Conservation (phyloP, 2,113 vertebrate species). For the Brienomyrus longianalis region DNA sequence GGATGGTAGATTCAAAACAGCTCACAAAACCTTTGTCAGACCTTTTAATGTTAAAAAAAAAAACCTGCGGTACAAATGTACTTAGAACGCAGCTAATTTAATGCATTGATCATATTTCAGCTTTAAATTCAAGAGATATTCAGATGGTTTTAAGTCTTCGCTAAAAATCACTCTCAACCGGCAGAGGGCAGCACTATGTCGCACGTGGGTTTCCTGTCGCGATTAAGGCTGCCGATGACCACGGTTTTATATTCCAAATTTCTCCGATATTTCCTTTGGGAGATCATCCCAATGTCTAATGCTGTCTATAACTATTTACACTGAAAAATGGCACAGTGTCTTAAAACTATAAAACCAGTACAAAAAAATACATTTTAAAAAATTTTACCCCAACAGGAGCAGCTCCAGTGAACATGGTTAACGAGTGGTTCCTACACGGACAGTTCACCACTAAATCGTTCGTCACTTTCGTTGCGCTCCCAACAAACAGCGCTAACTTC, state of each 20-base stretch:
- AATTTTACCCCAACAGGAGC: background rate
- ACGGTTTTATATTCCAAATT: background rate
- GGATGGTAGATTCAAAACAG: constrained; percentile 12
- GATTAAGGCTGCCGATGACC: background rate
- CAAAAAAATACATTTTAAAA: background rate
- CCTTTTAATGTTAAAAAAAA: background rate
- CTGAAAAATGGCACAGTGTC: background rate
- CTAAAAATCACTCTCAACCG: background rate
- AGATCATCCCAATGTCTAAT: background rate
- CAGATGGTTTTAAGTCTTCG: background rate
- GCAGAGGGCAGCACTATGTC: background rate
- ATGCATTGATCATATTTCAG: background rate
- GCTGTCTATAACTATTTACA: background rate
- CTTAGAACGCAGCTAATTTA: background rate
- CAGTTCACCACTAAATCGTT: background rate
- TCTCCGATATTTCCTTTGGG: background rate
- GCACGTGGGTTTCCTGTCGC: background rate
- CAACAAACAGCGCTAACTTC: background rate
- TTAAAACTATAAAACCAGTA: background rate
- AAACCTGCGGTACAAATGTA: background rate
- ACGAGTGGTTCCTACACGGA: background rate
- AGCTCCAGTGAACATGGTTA: background rate
- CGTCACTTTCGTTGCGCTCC: background rate
- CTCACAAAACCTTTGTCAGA: background rate
- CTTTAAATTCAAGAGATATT: background rate